Evolutionary conservation across 37 sponge, comb jelly and placozoan species (phyloP), one percentile per base, ranked within the genome.

Genomic region (Tethya wilhelma): DNA sequence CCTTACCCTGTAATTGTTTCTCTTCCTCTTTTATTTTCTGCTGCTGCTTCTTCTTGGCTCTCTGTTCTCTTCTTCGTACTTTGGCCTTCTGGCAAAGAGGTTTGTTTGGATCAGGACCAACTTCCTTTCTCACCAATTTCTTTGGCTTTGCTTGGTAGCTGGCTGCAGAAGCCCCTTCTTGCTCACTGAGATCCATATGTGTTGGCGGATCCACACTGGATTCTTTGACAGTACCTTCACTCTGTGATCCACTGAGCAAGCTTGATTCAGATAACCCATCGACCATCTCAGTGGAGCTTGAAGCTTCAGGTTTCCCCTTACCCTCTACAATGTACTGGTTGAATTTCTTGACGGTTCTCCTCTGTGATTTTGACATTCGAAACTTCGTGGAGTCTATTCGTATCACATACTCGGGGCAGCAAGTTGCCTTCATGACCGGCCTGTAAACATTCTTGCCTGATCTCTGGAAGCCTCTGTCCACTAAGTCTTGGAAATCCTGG

Each of bases 371-470:
- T 30, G 79, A 72, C 11, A 79, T 38, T 29, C 59, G 71, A 73
- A 86, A 91, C 56, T 73, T 82, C 22, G 46, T 68, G 2, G 60
- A 64, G 60, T 91, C 87, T 25, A 60, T 46, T 40, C 92, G 38
- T 1, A 91, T n/a, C 19, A 86, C 78, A 79, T 91, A 91, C 57
- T 86, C 76, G 19, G 92, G 92, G 55, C 92, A 91, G 79, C 92
- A 91, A 2, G 83, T 82, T 25, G 22, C n/a, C 28, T 82, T 56
- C 67, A 86, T 86, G 29, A 73, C 36, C 0, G 92, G 83, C 33
- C 83, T 53, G 84, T 91, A 91, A 6, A 91, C 83, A 38, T 73
- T 83, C 6, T 83, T 86, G 2, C 92, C 92, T 29, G 92, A 86
- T 6, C 92, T 59, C 79, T 86, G 87, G 69, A 82, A 91, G 12